Conservation (phyloP, 2,888 invertebrate genomes). For the Drosophila percnosoma region DNA sequence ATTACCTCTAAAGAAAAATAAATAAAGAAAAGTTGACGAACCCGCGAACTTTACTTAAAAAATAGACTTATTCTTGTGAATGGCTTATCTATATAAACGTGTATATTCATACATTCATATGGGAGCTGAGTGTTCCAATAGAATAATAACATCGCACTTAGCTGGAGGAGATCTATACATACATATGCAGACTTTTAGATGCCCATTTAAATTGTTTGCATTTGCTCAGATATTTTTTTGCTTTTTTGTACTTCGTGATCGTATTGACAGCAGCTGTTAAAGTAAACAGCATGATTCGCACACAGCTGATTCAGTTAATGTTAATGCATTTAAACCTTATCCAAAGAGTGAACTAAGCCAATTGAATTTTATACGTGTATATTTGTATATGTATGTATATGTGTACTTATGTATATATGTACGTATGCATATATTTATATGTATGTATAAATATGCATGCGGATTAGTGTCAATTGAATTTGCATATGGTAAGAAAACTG, state of each 20-base stretch:
- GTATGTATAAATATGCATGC: background rate
- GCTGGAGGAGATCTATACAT: background rate
- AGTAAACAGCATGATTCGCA: conserved; percentile 3
- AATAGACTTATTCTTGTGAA: background rate
- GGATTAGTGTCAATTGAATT: conserved; percentile 39
- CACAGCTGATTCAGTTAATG: conserved; percentile 8
- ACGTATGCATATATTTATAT: background rate
- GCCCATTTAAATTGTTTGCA: background rate
- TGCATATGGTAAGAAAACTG: conserved; percentile 30
- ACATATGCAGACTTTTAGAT: background rate
- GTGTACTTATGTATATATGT: background rate
- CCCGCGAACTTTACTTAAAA: background rate
- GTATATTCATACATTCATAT: background rate
- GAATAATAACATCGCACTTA: background rate
- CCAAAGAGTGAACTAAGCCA: background rate
- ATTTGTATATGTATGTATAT: background rate
- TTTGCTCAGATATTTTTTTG: background rate
- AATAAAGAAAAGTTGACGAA: background rate
- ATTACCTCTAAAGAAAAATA: no score
- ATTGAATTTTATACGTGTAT: background rate
- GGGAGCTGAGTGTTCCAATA: background rate
- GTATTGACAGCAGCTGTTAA: background rate
- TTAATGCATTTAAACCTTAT: background rate
- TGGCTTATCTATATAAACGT: background rate
- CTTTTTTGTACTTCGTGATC: background rate